These are phyloP conservation scores for Callinectes sapidus DNA, from an alignment of 2,888 invertebrate species.

Conservation along the genomic window DNA sequence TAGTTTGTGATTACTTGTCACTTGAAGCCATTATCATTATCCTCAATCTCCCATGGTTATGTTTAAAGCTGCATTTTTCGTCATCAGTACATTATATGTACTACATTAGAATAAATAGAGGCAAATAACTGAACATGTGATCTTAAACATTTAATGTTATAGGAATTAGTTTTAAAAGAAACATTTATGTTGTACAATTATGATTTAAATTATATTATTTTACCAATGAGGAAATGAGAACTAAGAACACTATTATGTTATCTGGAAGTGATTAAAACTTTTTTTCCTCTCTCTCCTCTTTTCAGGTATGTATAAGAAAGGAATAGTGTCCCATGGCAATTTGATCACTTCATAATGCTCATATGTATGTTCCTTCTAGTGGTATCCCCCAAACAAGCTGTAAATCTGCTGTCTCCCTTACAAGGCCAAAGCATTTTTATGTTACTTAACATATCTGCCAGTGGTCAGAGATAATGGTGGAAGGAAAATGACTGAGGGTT, in stretches of 20 bases:
- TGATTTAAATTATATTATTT: not conserved
- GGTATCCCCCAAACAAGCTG: conserved; percentile 30
- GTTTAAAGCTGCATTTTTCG: conserved; percentile 27
- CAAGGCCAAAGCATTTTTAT: conserved; percentile 36
- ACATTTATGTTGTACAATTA: conserved; percentile 8
- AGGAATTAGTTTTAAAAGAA: conserved; percentile 12
- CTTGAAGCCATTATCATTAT: not conserved
- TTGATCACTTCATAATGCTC: conserved; percentile 31
- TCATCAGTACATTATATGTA: conserved; percentile 15
- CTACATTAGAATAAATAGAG: conserved; percentile 26
- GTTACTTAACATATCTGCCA: conserved; percentile 36
- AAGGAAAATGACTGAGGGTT: conserved; percentile 8
- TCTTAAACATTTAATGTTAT: not conserved
- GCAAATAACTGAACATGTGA: conserved; percentile 8
- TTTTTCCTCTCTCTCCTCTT: not conserved
- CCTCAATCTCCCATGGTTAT: not conserved
- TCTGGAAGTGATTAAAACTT: not conserved
- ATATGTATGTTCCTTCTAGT: conserved; percentile 35
- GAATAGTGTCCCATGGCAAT: not conserved
- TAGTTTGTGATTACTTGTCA: not conserved
- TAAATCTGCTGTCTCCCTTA: conserved; percentile 34
- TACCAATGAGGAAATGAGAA: not conserved
- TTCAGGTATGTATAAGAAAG: not conserved
- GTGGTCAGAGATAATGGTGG: conserved; percentile 34
- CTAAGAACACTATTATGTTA: not conserved